phyloP scores from a whole-genome alignment of 1,140 invertebrate genomes.

The Amphibalanus amphitrite region DNA sequence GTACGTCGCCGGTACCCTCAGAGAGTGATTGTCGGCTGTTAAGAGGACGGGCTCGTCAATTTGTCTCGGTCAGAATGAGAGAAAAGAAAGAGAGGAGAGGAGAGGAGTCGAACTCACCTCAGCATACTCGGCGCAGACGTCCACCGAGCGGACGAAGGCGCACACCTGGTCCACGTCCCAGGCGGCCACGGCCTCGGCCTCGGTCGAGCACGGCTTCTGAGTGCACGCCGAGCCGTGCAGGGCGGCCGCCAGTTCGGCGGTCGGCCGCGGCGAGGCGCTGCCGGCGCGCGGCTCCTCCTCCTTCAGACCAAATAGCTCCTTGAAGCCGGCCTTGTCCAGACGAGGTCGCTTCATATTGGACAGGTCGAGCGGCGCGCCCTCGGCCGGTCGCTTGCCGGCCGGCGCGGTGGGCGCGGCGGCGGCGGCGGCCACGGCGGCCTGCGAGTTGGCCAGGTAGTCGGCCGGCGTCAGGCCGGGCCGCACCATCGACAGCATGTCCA shows the following conservation, averaged over 20 bases:
- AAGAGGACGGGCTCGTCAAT: too few species aligned
- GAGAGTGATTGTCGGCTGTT: too few species aligned
- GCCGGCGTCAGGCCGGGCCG: neutral
- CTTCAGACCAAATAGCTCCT: neutral
- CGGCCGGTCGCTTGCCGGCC: neutral
- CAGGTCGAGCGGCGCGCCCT: neutral
- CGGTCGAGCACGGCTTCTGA: neutral
- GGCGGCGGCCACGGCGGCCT: neutral
- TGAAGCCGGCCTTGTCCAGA: neutral
- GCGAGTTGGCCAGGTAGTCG: neutral
- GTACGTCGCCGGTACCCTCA: too few species aligned
- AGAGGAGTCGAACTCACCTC: slow-evolving; percentile 38
- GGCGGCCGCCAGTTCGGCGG: neutral
- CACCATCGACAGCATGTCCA: neutral
- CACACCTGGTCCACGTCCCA: slow-evolving; percentile 83
- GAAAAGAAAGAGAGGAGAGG: too few species aligned
- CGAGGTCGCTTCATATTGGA: neutral
- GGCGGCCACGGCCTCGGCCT: slow-evolving; percentile 29
- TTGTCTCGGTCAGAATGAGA: too few species aligned
- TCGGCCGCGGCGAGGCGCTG: neutral
- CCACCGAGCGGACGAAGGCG: slow-evolving; percentile 67
- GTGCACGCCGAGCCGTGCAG: neutral
- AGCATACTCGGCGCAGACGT: slow-evolving; percentile 77
- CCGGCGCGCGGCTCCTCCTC: neutral
- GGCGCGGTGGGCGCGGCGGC: too few species aligned